Evolutionary conservation across 1,140 invertebrate genomes (phyloP), one percentile per base, ranked within the genome.

Genomic region (Octopus sinensis): DNA sequence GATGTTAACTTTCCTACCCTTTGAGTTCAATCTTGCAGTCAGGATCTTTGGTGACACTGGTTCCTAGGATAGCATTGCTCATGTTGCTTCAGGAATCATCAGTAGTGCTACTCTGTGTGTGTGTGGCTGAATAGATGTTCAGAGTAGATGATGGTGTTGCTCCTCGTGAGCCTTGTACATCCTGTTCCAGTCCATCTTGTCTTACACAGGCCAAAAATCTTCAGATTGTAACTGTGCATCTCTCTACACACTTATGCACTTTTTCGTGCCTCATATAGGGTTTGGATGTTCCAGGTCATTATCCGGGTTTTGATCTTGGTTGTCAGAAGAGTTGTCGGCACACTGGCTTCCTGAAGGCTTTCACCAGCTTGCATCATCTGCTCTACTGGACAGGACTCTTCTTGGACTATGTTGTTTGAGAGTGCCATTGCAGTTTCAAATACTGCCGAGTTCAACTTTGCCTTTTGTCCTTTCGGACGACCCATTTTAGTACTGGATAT

Each of bases 1-100:
- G 71, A 82, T 79, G 4, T 81, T 82, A 6, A 83, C 78, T 30
- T 81, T 54, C 68, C 73, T 76, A 52, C 76, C 51, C 23, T 52
- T 77, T 13, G 76, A 51, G 54, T 52, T 78, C 43, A 62, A 62
- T 62, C 56, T 62, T 62, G 56, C 9, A 12, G 17, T 62, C 9
- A 62, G 56, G 17, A 62, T 62, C 17, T 17, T 62, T 62, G 56
- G 17, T 12, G 56, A 62, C 17, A 62, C 56, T 12, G 56, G 56
- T 43, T 43, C 30, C 30, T 43, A 43, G 30, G 30, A 43, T 3
- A 43, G 30, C 30, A 43, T 43, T 43, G 30, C 30, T 43, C 30
- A 43, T 43, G 30, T 43, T 43, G 3, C 30, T 3, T 43, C 30
- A 43, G 30, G 4, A 2, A 4, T 62, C 56, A 62, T 62, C 56